Evolutionary conservation across 1,140 invertebrate species (phyloP).

Genomic region (Bombus pascuorum): DNA sequence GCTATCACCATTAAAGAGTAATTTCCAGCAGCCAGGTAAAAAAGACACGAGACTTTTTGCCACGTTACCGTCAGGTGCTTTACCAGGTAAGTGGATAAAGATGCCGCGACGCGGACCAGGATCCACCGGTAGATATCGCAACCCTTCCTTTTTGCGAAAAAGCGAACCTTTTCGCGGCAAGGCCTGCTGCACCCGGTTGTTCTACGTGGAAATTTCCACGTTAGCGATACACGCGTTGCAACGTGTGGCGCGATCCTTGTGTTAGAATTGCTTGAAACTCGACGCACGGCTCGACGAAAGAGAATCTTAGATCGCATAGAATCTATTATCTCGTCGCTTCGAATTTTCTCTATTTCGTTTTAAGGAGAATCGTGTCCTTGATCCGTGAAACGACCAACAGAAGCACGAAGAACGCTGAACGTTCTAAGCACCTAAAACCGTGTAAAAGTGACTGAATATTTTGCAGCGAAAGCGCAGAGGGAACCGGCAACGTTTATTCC

Average conservation of each 20-base stretch:
- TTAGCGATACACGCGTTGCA: too few relatives aligned
- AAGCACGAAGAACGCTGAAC: too few relatives aligned
- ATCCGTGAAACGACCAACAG: too few relatives aligned
- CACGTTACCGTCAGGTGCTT: conserved; percentile 63
- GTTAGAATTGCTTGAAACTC: neutral
- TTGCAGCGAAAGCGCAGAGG: too few relatives aligned
- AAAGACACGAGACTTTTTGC: conserved; percentile 62
- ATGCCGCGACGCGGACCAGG: conserved; percentile 44
- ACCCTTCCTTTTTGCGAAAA: conserved; percentile 41
- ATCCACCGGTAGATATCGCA: conserved; percentile 49
- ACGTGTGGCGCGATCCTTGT: neutral
- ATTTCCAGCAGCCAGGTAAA: conserved; percentile 66
- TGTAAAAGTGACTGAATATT: too few relatives aligned
- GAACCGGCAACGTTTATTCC: too few relatives aligned
- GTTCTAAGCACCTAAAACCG: too few relatives aligned
- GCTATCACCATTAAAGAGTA: conserved; percentile 71
- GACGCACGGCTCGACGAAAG: neutral
- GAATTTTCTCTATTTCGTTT: too few relatives aligned
- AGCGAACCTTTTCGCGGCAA: neutral
- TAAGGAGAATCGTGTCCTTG: too few relatives aligned
- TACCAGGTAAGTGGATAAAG: conserved; percentile 68
- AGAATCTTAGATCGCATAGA: neutral
- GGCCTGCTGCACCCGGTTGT: too few relatives aligned
- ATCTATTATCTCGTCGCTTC: neutral
- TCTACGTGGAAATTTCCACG: conserved; percentile 13